These are phyloP conservation scores for Muntiacus reevesi DNA, from an alignment of 2,113 vertebrate genomes.

Conservation along the genomic window DNA sequence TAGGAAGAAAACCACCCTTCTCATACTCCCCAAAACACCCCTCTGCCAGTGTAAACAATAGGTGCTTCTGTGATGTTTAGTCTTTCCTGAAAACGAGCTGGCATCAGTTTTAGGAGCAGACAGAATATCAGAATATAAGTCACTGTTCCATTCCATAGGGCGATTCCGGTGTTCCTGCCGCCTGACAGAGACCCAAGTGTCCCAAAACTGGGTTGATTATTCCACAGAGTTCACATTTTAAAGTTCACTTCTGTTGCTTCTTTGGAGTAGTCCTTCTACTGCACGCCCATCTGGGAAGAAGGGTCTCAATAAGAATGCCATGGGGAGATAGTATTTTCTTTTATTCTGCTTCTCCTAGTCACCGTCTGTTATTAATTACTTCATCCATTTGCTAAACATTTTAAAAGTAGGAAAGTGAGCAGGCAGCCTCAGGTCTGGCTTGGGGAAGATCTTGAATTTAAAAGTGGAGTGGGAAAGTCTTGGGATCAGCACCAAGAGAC, in stretches of 20 bases:
- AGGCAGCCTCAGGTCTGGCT: background rate
- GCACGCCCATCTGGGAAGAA: background rate
- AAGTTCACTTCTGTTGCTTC: background rate
- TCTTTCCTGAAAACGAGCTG: constrained; percentile 51
- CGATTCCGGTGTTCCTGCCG: constrained; percentile 22
- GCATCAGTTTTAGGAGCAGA: constrained; percentile 24
- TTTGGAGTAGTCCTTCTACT: background rate
- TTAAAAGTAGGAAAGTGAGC: background rate
- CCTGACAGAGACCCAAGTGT: constrained; percentile 39
- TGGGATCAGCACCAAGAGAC: background rate
- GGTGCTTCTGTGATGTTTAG: background rate
- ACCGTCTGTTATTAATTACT: background rate
- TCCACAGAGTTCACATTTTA: background rate
- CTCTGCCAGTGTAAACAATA: constrained; percentile 26
- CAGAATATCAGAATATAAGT: constrained; percentile 45
- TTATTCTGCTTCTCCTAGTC: background rate
- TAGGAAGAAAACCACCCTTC: constrained; percentile 64
- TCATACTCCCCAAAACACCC: background rate
- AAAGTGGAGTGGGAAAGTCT: background rate
- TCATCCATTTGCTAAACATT: background rate
- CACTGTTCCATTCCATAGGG: constrained; percentile 29
- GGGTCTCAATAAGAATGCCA: background rate
- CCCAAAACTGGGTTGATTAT: background rate
- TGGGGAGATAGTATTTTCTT: background rate
- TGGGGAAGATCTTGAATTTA: background rate